Percentiles rank a stretch among this genome's conserved stretches.
Evolutionary conservation across 2,113 vertebrate genomes (phyloP).

Genomic region (Caloenas nicobarica): DNA sequence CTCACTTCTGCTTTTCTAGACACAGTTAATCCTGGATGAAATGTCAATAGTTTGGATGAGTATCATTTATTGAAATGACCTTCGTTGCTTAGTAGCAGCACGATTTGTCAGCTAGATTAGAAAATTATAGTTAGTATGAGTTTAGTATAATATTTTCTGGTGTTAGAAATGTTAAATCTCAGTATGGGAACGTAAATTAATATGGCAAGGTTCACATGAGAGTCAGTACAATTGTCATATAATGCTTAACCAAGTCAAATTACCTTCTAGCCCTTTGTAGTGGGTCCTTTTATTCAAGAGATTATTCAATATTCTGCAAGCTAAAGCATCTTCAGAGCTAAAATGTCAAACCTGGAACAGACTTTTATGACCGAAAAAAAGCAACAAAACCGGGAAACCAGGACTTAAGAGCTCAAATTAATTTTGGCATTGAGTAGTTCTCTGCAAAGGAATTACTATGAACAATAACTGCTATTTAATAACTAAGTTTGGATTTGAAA

Average conservation of each 20-base stretch:
- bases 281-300: conserved; percentile 9
- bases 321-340: conserved; percentile 1
- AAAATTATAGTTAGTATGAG: conserved; percentile 63
- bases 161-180: conserved; percentile 46
- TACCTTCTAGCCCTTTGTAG: conserved; percentile 59
- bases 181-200: conserved; percentile 58
- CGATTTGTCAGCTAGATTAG: conserved; percentile 63
- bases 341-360: conserved; percentile 48
- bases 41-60: conserved; percentile 16
- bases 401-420: neutral
- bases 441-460: neutral
- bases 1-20: neutral
- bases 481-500: neutral
- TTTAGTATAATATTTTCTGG: conserved; percentile 61
- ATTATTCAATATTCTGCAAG: conserved; percentile 44
- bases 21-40: neutral
- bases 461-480: neutral
- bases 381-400: neutral
- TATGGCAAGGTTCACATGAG: conserved; percentile 41
- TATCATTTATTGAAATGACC: conserved; percentile 63
- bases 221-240: conserved; percentile 61
- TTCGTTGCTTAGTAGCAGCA: conserved; percentile 68
- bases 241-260: conserved; percentile 69
- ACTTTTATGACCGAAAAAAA: neutral
- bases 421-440: neutral